Evolutionary conservation across 2,113 vertebrate species (phyloP).

Genomic region (Cyphomyrus discorhynchus): DNA sequence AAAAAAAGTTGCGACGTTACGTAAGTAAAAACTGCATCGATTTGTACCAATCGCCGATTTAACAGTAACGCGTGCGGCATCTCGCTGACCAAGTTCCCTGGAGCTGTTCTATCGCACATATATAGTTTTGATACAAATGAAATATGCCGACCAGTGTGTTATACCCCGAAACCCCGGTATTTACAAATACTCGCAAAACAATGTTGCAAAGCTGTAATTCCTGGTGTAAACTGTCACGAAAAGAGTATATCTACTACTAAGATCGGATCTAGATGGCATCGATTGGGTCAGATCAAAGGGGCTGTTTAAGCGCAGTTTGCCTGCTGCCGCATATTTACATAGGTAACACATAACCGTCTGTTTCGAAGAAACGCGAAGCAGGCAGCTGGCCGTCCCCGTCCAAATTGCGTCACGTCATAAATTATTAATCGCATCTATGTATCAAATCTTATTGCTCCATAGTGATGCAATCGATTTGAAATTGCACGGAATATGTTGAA

Average conservation of each 20-base stretch:
- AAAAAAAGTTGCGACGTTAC: conserved; percentile 98
- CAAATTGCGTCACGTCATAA: not conserved
- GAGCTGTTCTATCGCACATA: not conserved
- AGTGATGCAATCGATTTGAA: not conserved
- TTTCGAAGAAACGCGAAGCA: not conserved
- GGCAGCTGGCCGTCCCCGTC: not conserved
- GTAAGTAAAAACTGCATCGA: conserved; percentile 68
- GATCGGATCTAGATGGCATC: not conserved
- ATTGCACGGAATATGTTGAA: not conserved
- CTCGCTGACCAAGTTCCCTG: not conserved
- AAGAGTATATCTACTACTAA: not conserved
- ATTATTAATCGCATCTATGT: not conserved
- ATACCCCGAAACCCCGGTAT: not conserved
- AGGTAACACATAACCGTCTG: not conserved
- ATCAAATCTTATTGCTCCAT: not conserved
- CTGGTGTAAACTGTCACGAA: not conserved
- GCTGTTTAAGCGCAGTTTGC: not conserved
- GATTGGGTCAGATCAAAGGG: not conserved
- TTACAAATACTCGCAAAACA: not conserved
- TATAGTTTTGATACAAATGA: not conserved
- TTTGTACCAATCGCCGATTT: not conserved
- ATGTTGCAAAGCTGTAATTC: not conserved
- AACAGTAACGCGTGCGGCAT: not conserved
- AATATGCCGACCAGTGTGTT: not conserved
- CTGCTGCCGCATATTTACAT: conserved; percentile 2